Evolutionary conservation across 2,888 invertebrate genomes (phyloP), one percentile per base, ranked within the genome.

Genomic region (Eupeodes latifasciatus): DNA sequence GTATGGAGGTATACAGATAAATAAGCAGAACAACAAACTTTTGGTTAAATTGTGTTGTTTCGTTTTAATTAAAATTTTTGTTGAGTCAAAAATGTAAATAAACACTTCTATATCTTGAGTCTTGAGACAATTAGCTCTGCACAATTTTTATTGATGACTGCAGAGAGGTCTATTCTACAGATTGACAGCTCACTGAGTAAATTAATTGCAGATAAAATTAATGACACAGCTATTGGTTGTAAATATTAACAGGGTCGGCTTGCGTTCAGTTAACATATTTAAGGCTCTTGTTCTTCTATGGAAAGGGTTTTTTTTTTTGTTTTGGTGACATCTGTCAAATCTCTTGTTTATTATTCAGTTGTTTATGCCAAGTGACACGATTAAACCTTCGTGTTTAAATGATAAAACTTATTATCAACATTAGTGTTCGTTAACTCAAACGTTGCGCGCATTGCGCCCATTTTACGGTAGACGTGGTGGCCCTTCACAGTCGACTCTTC

Each of bases 191-290:
- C 81, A 66, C 66, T 72, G 81, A 47, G 64, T 72, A 81, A 81
- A 81, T 81, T 85, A 67, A 85, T 85, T 81, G 81, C 85, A 67
- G 76, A 72, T 85, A 66, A 77, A 81, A 77, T 85, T 85, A 85
- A 81, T 80, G 82, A 78, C 49, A 47, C 51, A 76, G 34, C 44
- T 57, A 11, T 57, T 57, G 55, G 16, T 4, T 27, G 55, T 1
- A 4, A 19, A 19, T 4, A 5, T 51, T 57, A 34, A 11, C 57
- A 57, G 12, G 57, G 57, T 34, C 57, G 14, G 27, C 6, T 27
- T 0, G 12, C 16, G 12, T 5, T 2, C 27, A 27, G 12, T 4
- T 2, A 4, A 57, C 16, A 10, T 4, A 10, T 19, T 5, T 27
- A 55, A 27, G 55, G 55, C 55, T 11, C 5, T 5, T 5, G 5